Evolutionary conservation across 2,888 invertebrate species (phyloP).

Genomic region (Ectobius pallidus): DNA sequence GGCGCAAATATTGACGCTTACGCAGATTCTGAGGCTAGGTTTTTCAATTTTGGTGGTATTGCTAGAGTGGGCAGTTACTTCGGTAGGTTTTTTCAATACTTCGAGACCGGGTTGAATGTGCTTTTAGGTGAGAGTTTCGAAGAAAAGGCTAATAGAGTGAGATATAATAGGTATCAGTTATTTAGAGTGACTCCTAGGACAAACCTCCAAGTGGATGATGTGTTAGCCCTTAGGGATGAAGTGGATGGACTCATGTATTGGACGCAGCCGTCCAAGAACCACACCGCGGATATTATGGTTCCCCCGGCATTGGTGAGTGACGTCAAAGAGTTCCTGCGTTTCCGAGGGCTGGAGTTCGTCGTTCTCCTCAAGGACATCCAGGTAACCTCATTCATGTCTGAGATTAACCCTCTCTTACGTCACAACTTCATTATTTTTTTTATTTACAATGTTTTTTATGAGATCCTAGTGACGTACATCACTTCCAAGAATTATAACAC

Average conservation of each 20-base stretch:
- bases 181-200: constrained; percentile 56
- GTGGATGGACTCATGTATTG: constrained; percentile 64
- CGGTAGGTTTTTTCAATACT: neutral
- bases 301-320: constrained; percentile 68
- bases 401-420: no score
- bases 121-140: neutral
- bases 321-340: constrained; percentile 64
- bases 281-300: constrained; percentile 72
- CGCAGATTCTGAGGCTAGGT: neutral
- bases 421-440: no score
- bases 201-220: constrained; percentile 54
- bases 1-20: neutral
- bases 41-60: neutral
- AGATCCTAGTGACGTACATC: no score
- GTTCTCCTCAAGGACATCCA: constrained; percentile 75
- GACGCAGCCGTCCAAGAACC: constrained; percentile 60
- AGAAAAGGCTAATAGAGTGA: constrained; percentile 51
- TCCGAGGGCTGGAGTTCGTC: constrained; percentile 66
- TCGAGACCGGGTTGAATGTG: neutral
- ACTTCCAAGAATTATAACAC: no score
- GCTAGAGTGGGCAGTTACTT: neutral
- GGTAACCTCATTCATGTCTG: no score
- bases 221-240: constrained; percentile 56
- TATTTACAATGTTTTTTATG: no score
- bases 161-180: constrained; percentile 46